Conservation (phyloP, 2,888 invertebrate species). For the Ischnura elegans region DNA sequence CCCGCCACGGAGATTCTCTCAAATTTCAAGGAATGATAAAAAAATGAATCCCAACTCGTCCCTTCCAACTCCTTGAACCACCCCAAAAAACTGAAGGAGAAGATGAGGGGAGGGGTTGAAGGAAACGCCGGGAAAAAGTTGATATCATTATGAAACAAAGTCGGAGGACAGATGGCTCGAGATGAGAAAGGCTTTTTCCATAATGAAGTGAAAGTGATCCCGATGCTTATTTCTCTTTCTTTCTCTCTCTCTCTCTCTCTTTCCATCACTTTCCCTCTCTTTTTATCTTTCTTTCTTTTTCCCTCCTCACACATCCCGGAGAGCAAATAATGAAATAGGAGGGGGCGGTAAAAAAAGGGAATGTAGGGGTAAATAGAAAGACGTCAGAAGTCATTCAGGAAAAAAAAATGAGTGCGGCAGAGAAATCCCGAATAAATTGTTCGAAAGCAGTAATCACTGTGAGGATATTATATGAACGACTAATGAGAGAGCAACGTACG, state of each 20-base stretch:
- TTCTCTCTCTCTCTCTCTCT: too few relatives aligned
- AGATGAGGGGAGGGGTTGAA: background rate
- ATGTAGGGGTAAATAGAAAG: background rate
- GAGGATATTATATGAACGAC: too few relatives aligned
- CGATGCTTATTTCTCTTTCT: background rate
- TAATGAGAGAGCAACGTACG: too few relatives aligned
- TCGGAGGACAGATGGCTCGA: background rate
- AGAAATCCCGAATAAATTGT: background rate
- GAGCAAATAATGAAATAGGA: background rate
- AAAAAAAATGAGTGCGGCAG: background rate
- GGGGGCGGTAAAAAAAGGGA: background rate
- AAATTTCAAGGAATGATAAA: constrained; percentile 1
- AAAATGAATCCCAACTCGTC: background rate
- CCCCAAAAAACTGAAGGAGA: background rate
- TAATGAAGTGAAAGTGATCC: constrained; percentile 50
- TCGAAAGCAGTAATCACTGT: too few relatives aligned
- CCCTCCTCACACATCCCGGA: background rate
- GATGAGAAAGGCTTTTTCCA: constrained; percentile 23
- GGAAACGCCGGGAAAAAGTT: background rate
- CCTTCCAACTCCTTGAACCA: background rate
- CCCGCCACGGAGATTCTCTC: background rate
- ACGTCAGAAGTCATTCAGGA: background rate
- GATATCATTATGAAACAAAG: constrained; percentile 17
- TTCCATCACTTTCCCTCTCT: too few relatives aligned
- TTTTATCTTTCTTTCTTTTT: background rate